Base-by-base conservation (phyloP, 2,113 vertebrate species). In the Varanus komodoensis region DNA sequence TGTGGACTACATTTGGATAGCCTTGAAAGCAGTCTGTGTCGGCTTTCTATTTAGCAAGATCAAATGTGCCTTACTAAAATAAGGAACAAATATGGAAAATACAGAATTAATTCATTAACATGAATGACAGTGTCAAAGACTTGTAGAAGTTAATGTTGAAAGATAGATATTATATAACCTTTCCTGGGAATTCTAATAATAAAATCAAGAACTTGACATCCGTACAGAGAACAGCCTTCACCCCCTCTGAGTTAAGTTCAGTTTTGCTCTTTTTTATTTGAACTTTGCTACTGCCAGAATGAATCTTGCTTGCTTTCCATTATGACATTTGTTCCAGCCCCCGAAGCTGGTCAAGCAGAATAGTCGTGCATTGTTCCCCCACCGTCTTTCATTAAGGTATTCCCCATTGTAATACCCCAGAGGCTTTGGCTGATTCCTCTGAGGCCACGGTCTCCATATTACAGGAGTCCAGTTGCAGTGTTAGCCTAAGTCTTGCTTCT, bases 131-230 rank as follows among this genome's bases (percentile, higher is more conserved):
- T 0, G 11, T 74, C 93, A 75, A 87, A 0, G 14, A 75, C 87
- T 34, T 48, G 44, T 86, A 19, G 91, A 83, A 79, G 27, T 74
- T 91, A 90, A 77, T 75, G 90, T 77, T 77, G 77, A 77, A 14
- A 61, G 48, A 80, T 25, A 3, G 7, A 2, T 3, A 32, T 96
- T 96, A 96, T 78, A 23, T 95, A 96, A 96, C 54, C 81, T 84
- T 93, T 93, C 79, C 91, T 87, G 77, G 90, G 90, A 93, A 94
- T 94, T 95, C 96, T 96, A 96, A 95, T 96, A 96, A 96, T 96
- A 95, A 95, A 94, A 73, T 91, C 91, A 93, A 94, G 92, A 91
- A 27, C 94, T 92, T 96, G 94, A 94, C 92, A 94, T 93, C 94
- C 75, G 91, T 64, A 75, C 57, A 64, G 52, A 94, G 94, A 95